Conservation (phyloP, 2,888 invertebrate genomes). For the Pegoplata infirma region DNA sequence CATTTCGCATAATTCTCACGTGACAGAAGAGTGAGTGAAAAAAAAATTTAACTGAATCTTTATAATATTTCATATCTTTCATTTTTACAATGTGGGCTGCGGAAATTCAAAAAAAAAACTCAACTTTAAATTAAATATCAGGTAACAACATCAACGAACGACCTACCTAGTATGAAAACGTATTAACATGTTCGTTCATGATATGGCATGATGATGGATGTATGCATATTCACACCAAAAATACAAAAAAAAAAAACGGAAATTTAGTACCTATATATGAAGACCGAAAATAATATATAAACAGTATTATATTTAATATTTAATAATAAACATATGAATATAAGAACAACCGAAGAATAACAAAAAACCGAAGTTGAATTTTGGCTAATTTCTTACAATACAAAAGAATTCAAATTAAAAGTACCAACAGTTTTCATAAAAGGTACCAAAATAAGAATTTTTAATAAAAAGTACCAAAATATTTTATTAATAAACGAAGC, state of each 20-base stretch:
- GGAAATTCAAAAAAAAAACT: slow-evolving; percentile 47
- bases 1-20: slow-evolving; percentile 61
- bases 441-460: too few relatives aligned
- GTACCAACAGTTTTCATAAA: too few relatives aligned
- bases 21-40: slow-evolving; percentile 31
- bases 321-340: neutral
- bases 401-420: too few relatives aligned
- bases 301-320: neutral
- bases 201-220: slow-evolving; percentile 37
- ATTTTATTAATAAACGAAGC: too few relatives aligned
- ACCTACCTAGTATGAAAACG: slow-evolving; percentile 21
- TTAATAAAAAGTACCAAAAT: too few relatives aligned
- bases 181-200: neutral
- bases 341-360: neutral
- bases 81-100: slow-evolving; percentile 54
- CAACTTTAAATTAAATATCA: slow-evolving; percentile 53
- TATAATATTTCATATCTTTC: slow-evolving; percentile 12
- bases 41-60: slow-evolving; percentile 4
- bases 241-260: slow-evolving; percentile 1
- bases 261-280: too few relatives aligned
- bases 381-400: too few relatives aligned
- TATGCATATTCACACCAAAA: slow-evolving; percentile 46
- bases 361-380: too few relatives aligned
- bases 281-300: too few relatives aligned
- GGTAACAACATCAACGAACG: slow-evolving; percentile 41